Percentiles rank a stretch among this genome's conserved stretches.
Evolutionary conservation across 1,140 invertebrate species (phyloP).

Genomic region (Luehdorfia chinensis): DNA sequence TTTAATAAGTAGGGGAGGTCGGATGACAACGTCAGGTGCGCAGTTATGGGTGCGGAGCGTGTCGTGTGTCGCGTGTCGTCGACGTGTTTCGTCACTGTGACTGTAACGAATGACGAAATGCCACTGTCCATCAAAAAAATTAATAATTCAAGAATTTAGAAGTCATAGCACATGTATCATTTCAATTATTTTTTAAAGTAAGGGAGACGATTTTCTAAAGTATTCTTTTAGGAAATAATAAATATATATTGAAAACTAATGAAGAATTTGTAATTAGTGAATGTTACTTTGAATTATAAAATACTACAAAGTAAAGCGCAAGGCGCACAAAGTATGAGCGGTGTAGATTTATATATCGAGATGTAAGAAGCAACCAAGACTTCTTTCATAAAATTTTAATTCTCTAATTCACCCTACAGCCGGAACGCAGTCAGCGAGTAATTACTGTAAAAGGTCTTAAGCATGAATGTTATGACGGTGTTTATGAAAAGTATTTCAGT

Average conservation of each 20-base stretch:
- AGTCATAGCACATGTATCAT: too few relatives aligned
- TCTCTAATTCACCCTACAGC: conserved; percentile 65
- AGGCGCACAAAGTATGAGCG: conserved; percentile 23
- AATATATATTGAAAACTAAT: too few relatives aligned
- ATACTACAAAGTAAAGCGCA: background rate
- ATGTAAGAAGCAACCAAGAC: conserved; percentile 63
- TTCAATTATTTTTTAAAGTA: too few relatives aligned
- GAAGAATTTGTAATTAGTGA: background rate
- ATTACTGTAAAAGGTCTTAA: conserved; percentile 75
- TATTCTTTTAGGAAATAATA: too few relatives aligned
- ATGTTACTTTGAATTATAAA: conserved; percentile 1
- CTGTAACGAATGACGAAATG: background rate
- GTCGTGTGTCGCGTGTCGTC: conserved; percentile 19
- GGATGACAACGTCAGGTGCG: conserved; percentile 61
- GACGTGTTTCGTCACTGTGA: background rate
- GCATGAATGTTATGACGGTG: conserved; percentile 75
- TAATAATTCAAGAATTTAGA: too few relatives aligned
- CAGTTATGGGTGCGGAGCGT: conserved; percentile 22
- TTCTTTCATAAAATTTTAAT: conserved; percentile 72
- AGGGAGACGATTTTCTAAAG: too few relatives aligned
- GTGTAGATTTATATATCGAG: conserved; percentile 28
- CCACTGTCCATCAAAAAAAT: background rate
- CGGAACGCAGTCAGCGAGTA: conserved; percentile 47
- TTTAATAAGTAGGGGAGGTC: conserved; percentile 71
- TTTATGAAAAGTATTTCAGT: conserved; percentile 71